Evolutionary conservation across 2,797 vertebrate genomes (phyloP).

Genomic region (Acropternis orthonyx): DNA sequence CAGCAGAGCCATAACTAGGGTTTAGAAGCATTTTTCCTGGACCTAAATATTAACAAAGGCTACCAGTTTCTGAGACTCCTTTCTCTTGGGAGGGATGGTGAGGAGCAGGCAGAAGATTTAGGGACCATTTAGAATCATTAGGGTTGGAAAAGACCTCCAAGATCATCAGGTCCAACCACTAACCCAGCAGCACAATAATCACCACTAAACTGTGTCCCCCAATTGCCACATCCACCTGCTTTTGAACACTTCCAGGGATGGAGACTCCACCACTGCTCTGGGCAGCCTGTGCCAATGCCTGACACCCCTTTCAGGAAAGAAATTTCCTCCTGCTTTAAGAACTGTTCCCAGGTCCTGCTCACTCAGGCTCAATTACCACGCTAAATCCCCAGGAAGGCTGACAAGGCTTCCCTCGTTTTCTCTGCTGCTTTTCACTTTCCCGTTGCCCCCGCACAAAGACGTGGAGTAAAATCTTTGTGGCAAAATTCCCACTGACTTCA

Average conservation of each 20-base stretch:
- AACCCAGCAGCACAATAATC: fast-evolving
- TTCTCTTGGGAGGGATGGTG: neutral
- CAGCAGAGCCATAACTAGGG: neutral
- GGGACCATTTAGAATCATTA: neutral
- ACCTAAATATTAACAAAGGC: neutral
- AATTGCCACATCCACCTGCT: neutral
- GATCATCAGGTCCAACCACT: fast-evolving
- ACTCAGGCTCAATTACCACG: neutral
- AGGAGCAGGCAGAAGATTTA: neutral
- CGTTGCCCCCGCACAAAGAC: neutral
- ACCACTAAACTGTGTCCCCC: neutral
- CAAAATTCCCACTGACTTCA: neutral
- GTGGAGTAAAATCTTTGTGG: neutral
- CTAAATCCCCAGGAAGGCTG: neutral
- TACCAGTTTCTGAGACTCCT: neutral
- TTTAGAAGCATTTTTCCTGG: neutral
- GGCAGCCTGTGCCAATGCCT: neutral
- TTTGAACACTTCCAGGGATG: neutral
- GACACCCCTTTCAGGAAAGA: neutral
- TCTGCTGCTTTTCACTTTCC: neutral
- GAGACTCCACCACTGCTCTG: neutral
- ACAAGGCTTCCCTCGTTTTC: neutral
- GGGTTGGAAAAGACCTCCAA: neutral
- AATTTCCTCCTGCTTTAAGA: neutral
- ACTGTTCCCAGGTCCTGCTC: neutral